Base-by-base conservation (phyloP, 2,888 invertebrate genomes). In the Drepana falcataria region DNA sequence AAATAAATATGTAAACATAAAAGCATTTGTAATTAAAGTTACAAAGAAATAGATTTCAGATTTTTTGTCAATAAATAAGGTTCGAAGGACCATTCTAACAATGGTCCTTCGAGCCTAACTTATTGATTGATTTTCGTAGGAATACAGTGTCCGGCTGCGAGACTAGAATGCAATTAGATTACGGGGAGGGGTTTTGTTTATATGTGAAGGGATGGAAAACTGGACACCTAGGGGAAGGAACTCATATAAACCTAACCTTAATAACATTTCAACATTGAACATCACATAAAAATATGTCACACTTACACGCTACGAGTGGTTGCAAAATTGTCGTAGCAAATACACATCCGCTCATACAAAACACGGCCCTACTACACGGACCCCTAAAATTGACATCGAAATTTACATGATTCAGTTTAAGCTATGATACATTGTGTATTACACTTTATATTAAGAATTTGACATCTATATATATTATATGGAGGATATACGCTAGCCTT, bases 341-440 rank as follows among this genome's bases (percentile, higher is more conserved):
- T 68, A 59, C 72, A 59, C 66, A 68, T 64, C 69, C 61, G 60
- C 73, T 71, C 77, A 80, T 87, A 87, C 81, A 87, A 87, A 83
- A 70, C 65, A 65, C 63, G 68, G 73, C 70, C 85, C 77, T 69
- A 60, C 83, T 83, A 80, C 70, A 74, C 79, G 81, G 70, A 76
- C 77, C 61, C 66, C 87, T 87, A 90, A 82, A 90, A 90, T 90
- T 90, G 90, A 90, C 90, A 89, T 89, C 86, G 82, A 89, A 82
- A 83, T 84, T 84, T 88, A 87, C 86, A 89, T 78, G 80, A 85
- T 79, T 80, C 73, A 69, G 64, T 81, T 81, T 85, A 87, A 85
- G 86, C 88, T 88, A 87, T 86, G 77, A 81, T 86, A 88, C 87
- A 87, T 66, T 75, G 73, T 77, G 73, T 79, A 68, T 79, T 78